Evolutionary conservation across 2,113 vertebrate genomes (phyloP), one percentile per base, ranked within the genome.

Genomic region (Calyptomena viridis): DNA sequence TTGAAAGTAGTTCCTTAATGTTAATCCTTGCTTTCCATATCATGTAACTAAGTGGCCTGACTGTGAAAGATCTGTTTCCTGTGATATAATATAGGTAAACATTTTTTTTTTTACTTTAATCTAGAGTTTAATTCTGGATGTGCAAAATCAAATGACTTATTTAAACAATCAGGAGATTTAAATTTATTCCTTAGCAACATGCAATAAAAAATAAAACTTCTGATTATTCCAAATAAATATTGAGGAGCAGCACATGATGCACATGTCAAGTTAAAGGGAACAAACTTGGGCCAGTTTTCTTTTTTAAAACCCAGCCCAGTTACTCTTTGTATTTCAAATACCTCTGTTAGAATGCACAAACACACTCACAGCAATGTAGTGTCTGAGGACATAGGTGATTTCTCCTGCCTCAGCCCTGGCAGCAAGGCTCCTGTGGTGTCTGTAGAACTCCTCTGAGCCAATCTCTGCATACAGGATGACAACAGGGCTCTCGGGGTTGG

Each of bases 391-490:
- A 1, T 99, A 99, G 24, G 96, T 98, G 68, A 98, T 98, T 92
- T 98, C 97, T 89, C 99, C 99, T 71, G 98, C 97, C n/a, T 97
- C 89, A 73, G 98, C 98, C 98, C 98, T 98, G 75, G 97, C 91
- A 60, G 97, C 49, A 85, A 99, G 97, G 47, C 95, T 96, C 84
- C 91, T 98, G 75, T 99, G 99, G 82, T 98, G 97, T n/a, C 22
- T 96, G 83, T 98, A 97, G 97, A 99, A 99, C 50, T 98, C 98
- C 60, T 97, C 80, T 56, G 94, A 98, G 62, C 99, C 99, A 52
- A 99, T 96, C 96, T 99, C 98, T 30, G 98, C 99, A 3, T 99
- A 99, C 40, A 99, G 97, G 58, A 99, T 99, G 91, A 99, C 98
- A 5, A 99, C 95, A 3, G 99, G 98, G 44, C 98, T 98, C 4